A percentile compares a stretch with the other conserved stretches of the same genome.
Conservation (phyloP, 2,113 vertebrate genomes). For the Calidris pugnax region DNA sequence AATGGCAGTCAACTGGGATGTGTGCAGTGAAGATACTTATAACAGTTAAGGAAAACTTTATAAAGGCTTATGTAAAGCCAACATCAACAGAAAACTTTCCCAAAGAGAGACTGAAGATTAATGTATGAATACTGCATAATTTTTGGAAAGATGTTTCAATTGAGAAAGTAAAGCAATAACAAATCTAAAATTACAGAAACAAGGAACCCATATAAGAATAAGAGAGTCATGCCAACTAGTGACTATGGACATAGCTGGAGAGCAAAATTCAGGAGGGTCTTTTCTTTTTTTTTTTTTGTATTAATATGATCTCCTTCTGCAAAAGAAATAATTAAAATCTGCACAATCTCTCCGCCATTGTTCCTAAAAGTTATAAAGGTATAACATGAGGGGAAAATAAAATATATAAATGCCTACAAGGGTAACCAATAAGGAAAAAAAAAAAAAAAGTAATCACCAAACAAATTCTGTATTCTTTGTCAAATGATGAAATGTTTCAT, state of each 20-base stretch:
- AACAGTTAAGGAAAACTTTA: background rate
- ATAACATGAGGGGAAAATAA: background rate
- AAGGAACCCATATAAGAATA: background rate
- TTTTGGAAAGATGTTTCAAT: conserved; percentile 19
- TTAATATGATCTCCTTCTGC: background rate
- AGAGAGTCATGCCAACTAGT: background rate
- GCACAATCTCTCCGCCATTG: background rate
- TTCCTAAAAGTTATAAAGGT: background rate
- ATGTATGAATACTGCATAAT: background rate
- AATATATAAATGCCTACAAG: background rate
- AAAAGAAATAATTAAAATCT: background rate
- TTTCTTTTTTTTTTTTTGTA: background rate
- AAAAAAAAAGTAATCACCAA: background rate
- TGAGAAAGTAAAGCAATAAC: conserved; percentile 5
- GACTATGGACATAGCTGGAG: background rate
- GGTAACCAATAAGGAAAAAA: background rate
- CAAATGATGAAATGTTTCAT: background rate
- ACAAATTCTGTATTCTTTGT: background rate
- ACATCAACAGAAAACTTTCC: background rate
- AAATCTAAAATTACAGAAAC: conserved; percentile 18
- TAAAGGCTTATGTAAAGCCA: background rate
- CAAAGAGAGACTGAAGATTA: background rate
- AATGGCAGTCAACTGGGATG: background rate
- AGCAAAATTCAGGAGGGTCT: background rate
- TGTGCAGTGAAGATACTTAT: background rate